phyloP scores from a whole-genome alignment of 2,113 vertebrate species.

The Fregata magnificens region DNA sequence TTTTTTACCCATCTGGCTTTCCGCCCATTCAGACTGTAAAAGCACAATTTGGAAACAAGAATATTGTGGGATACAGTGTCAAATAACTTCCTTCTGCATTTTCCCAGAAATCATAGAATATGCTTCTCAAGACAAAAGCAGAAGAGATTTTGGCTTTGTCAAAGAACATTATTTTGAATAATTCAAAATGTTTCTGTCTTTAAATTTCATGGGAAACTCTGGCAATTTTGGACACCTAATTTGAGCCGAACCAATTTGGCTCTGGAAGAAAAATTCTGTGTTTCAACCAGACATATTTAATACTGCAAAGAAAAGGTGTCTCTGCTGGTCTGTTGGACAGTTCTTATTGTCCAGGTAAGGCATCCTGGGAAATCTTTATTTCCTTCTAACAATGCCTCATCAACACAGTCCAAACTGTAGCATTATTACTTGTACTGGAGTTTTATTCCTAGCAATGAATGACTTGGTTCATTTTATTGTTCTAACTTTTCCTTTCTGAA shows the following conservation, averaged over 20 bases:
- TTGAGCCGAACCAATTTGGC: neutral
- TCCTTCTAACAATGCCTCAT: neutral
- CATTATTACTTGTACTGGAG: neutral
- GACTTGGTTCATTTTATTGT: neutral
- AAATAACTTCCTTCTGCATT: neutral
- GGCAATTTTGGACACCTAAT: neutral
- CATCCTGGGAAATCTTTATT: neutral
- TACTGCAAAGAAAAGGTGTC: neutral
- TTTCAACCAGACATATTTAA: neutral
- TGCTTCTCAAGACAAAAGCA: neutral
- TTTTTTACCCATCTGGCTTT: rapidly evolving
- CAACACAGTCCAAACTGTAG: neutral
- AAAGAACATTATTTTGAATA: neutral
- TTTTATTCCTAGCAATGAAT: neutral
- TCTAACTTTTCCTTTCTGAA: neutral
- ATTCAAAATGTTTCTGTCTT: neutral
- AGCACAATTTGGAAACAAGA: neutral
- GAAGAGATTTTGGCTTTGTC: neutral
- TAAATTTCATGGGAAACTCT: neutral
- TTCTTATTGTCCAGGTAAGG: neutral
- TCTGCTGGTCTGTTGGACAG: neutral
- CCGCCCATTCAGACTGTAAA: neutral
- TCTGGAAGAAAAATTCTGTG: neutral
- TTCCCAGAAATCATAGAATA: neutral
- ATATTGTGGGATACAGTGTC: neutral